phyloP scores from a whole-genome alignment of 2,888 invertebrate species.

The Neocrepidodera transversa region DNA sequence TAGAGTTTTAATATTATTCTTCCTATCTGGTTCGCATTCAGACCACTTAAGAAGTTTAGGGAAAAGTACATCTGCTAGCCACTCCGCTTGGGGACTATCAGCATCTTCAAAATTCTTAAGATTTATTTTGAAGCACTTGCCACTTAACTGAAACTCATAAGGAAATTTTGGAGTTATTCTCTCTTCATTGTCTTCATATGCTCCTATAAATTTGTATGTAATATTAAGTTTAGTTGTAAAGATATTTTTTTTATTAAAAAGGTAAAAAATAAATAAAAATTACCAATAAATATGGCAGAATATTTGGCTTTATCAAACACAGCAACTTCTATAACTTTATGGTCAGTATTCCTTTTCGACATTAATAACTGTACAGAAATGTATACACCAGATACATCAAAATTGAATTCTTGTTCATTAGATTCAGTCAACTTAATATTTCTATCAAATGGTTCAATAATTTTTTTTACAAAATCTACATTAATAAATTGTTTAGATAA shows the following conservation, averaged over 20 bases:
- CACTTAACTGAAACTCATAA: slow-evolving; percentile 57
- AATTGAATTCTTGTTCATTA: slow-evolving; percentile 42
- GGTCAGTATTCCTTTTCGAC: slow-evolving; percentile 53
- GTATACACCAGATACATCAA: slow-evolving; percentile 49
- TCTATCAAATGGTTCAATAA: slow-evolving; percentile 52
- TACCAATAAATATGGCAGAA: slow-evolving; percentile 59
- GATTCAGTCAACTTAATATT: slow-evolving; percentile 43
- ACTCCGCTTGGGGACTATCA: slow-evolving; percentile 58
- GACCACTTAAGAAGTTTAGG: slow-evolving; percentile 72
- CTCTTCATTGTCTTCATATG: slow-evolving; percentile 55
- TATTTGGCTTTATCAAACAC: slow-evolving; percentile 58
- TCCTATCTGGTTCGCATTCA: slow-evolving; percentile 57
- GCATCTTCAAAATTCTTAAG: slow-evolving; percentile 59
- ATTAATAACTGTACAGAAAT: slow-evolving; percentile 59
- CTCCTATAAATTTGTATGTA: too few species aligned
- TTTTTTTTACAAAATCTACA: slow-evolving; percentile 48
- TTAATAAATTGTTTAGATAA: slow-evolving; percentile 48
- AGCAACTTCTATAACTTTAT: slow-evolving; percentile 53
- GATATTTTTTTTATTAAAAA: too few species aligned
- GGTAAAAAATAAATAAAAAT: background rate
- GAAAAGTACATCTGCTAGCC: slow-evolving; percentile 67
- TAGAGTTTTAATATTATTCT: slow-evolving; percentile 63
- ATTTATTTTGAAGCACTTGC: slow-evolving; percentile 56
- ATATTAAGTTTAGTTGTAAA: too few species aligned
- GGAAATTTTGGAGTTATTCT: slow-evolving; percentile 62